phyloP scores from a whole-genome alignment of 2,113 vertebrate genomes.

The Lates calcarifer region DNA sequence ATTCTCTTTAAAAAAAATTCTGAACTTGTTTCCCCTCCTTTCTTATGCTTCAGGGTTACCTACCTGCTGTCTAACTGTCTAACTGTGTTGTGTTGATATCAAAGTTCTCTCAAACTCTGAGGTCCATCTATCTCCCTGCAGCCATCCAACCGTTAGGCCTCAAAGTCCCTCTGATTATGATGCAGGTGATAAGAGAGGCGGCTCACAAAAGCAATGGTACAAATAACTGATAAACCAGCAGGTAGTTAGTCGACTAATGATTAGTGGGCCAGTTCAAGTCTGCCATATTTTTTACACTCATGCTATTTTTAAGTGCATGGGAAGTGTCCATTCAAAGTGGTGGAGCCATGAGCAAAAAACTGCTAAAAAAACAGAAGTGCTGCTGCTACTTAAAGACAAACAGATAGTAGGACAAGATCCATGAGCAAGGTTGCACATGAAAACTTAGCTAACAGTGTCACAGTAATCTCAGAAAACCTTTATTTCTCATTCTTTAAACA shows the following conservation, averaged over 20 bases:
- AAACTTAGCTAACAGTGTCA: too few relatives aligned
- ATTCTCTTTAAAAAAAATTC: too few relatives aligned
- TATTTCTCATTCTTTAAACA: too few relatives aligned
- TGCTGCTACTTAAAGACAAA: neutral
- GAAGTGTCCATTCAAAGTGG: neutral
- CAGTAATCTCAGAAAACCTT: too few relatives aligned
- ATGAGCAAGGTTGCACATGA: neutral
- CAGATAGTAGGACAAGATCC: too few relatives aligned
- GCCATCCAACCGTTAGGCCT: slow-evolving; percentile 67
- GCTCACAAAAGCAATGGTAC: slow-evolving; percentile 56
- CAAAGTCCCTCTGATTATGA: slow-evolving; percentile 79
- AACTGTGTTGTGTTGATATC: slow-evolving; percentile 30
- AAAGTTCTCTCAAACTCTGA: slow-evolving; percentile 57
- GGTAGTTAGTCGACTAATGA: slow-evolving; percentile 50
- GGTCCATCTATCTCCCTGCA: neutral
- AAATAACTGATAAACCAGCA: slow-evolving; percentile 73
- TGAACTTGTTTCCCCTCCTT: too few relatives aligned
- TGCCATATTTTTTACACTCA: neutral
- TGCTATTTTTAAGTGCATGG: neutral
- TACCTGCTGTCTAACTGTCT: neutral
- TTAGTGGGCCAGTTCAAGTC: slow-evolving; percentile 24
- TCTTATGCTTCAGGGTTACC: neutral
- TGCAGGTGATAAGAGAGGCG: slow-evolving; percentile 71
- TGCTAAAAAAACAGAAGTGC: neutral
- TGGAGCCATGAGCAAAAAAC: neutral